Percentiles rank a stretch among this genome's conserved stretches.
These are phyloP conservation scores for Myoxocephalus aenaeus DNA, from an alignment of 2,797 vertebrate species.

Conservation along the genomic window DNA sequence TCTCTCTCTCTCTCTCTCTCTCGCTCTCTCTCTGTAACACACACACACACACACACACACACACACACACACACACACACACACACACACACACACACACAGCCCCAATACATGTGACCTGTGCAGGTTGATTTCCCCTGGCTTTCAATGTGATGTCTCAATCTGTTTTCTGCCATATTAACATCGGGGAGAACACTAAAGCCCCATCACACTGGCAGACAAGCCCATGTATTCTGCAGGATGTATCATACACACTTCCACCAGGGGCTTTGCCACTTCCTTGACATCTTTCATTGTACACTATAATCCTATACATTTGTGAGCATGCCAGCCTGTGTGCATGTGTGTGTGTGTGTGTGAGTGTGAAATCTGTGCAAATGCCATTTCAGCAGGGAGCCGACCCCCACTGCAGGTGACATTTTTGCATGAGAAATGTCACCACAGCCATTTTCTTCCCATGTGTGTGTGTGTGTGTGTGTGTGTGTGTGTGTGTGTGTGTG, in stretches of 20 bases:
- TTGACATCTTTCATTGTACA: slow-evolving; percentile 69
- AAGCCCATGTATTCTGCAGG: slow-evolving; percentile 55
- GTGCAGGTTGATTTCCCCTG: slow-evolving; percentile 73
- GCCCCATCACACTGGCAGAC: slow-evolving; percentile 50
- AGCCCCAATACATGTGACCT: slow-evolving; percentile 49
- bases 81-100: slow-evolving; percentile 36
- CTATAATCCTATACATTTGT: slow-evolving; percentile 69
- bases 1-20: neutral
- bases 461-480: slow-evolving; percentile 47
- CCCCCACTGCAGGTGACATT: slow-evolving; percentile 79
- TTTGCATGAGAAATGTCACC: slow-evolving; percentile 80
- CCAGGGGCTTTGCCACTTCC: slow-evolving; percentile 63
- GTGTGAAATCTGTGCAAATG: slow-evolving; percentile 75
- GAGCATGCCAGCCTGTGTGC: slow-evolving; percentile 35
- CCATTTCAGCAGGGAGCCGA: slow-evolving; percentile 69
- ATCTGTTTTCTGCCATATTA: slow-evolving; percentile 78
- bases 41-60: neutral
- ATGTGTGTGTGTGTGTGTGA: slow-evolving; percentile 34
- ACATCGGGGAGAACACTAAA: slow-evolving; percentile 64
- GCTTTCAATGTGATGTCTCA: slow-evolving; percentile 72
- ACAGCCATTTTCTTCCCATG: slow-evolving; percentile 71
- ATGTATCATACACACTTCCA: slow-evolving; percentile 62
- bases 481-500: slow-evolving; percentile 30
- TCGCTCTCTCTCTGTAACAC: neutral
- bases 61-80: neutral